Base-by-base conservation (phyloP, 2,888 invertebrate species). In the Rhogogaster chlorosoma region DNA sequence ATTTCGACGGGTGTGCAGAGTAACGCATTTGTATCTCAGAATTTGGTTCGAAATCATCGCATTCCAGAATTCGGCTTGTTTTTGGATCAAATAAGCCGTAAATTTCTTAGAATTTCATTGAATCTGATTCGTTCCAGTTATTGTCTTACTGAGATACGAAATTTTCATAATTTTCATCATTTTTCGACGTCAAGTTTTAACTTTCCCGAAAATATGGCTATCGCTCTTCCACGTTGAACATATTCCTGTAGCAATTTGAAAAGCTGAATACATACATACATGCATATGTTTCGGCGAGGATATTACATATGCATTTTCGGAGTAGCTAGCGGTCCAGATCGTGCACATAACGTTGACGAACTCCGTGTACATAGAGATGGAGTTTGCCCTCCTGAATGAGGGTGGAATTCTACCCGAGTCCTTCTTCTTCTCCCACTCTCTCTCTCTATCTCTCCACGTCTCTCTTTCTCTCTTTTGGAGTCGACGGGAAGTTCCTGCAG, bases 281-380 rank as follows among this genome's bases (percentile, higher is more conserved):
- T 67, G 18, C 15, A 67, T 67, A 67, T 12, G 12, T 67, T 61
- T 26, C 67, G 32, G 26, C 18, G 15, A 18, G 7, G 18, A 32
- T 67, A 67, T 67, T 32, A 67, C 67, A 67, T 26, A 67, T 67
- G 67, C 67, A 67, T 67, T 67, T 67, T 67, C 67, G 29, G 4
- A 22, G 10, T 3, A 29, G 61, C 15, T 26, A 18, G 32, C 32
- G 29, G 26, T 67, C 67, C 18, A 32, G 67, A 29, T 32, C 18
- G 15, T 15, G 18, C 67, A 32, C 67, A 32, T 18, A 12, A 29
- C 67, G 67, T 67, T 67, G 67, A 67, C 67, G 67, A 67, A 67
- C 32, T 32, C 6, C 32, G 32, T 32, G 67, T 22, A 29, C 22
- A 57, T 22, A 26, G 32, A 12, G 67, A 67, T 18, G 32, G 32